Percentiles rank a stretch among this genome's conserved stretches.
Conservation (phyloP, 2,797 vertebrate species). For the Allochrocebus solatus region DNA sequence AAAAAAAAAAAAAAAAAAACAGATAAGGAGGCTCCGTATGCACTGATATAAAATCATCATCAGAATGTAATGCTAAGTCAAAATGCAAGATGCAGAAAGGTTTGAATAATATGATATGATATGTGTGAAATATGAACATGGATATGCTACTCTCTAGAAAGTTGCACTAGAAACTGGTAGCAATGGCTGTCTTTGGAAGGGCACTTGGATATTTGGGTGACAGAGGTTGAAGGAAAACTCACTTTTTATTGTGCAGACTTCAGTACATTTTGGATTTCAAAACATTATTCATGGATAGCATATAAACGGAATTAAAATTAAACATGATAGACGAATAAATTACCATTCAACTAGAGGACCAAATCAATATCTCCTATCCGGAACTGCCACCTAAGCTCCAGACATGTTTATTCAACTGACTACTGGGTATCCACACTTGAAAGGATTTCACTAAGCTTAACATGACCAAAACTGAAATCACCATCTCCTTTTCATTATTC, state of each 20-base stretch:
- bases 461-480: background rate
- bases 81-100: background rate
- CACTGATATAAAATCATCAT: background rate
- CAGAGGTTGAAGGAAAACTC: background rate
- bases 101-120: background rate
- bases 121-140: background rate
- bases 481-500: background rate
- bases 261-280: background rate
- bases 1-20: too few relatives aligned
- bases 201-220: background rate
- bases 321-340: background rate
- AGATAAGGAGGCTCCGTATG: background rate
- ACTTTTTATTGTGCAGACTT: background rate
- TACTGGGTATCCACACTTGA: too few relatives aligned
- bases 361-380: background rate
- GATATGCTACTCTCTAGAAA: background rate
- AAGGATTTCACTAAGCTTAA: background rate
- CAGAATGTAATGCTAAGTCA: background rate
- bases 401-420: too few relatives aligned
- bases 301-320: background rate
- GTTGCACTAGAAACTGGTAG: background rate
- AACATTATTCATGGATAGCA: background rate
- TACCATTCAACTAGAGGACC: background rate
- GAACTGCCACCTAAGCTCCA: background rate
- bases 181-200: background rate